These are phyloP conservation scores for Muscicapa striata DNA, from an alignment of 2,797 vertebrate genomes.

Conservation along the genomic window DNA sequence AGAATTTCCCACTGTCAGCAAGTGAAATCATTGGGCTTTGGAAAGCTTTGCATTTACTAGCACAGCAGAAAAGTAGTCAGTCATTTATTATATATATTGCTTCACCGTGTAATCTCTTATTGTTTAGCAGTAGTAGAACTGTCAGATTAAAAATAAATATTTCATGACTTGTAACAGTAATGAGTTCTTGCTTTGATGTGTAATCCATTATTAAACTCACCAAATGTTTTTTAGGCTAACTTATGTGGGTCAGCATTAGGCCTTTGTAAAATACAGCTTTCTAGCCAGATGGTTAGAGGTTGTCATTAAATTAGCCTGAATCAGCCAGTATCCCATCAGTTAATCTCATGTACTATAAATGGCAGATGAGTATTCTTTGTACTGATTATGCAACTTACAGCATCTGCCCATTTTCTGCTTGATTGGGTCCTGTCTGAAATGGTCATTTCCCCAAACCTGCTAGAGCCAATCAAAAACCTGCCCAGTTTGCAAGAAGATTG, in stretches of 20 bases:
- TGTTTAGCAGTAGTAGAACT: constrained; percentile 50
- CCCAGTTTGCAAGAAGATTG: not conserved
- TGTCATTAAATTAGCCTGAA: constrained; percentile 68
- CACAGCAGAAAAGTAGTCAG: constrained; percentile 34
- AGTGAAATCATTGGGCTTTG: not conserved
- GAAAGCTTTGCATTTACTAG: constrained; percentile 36
- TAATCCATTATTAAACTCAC: constrained; percentile 67
- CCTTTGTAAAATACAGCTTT: constrained; percentile 47
- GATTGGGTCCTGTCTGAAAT: constrained; percentile 61
- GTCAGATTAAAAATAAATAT: constrained; percentile 68
- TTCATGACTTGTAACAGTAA: constrained; percentile 51
- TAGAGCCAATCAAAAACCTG: constrained; percentile 53
- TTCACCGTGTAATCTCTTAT: constrained; percentile 31
- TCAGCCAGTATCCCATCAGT: constrained; percentile 49
- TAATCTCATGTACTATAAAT: constrained; percentile 57
- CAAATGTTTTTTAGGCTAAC: constrained; percentile 47
- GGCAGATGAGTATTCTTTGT: constrained; percentile 65
- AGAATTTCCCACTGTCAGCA: not conserved
- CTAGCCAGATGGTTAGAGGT: constrained; percentile 66
- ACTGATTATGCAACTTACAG: constrained; percentile 56
- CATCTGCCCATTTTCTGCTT: constrained; percentile 74
- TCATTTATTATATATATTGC: constrained; percentile 45
- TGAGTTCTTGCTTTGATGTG: constrained; percentile 65
- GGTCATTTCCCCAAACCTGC: constrained; percentile 64
- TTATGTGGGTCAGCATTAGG: constrained; percentile 50